phyloP scores from a whole-genome alignment of 2,797 vertebrate species.

The Taeniopygia guttata region DNA sequence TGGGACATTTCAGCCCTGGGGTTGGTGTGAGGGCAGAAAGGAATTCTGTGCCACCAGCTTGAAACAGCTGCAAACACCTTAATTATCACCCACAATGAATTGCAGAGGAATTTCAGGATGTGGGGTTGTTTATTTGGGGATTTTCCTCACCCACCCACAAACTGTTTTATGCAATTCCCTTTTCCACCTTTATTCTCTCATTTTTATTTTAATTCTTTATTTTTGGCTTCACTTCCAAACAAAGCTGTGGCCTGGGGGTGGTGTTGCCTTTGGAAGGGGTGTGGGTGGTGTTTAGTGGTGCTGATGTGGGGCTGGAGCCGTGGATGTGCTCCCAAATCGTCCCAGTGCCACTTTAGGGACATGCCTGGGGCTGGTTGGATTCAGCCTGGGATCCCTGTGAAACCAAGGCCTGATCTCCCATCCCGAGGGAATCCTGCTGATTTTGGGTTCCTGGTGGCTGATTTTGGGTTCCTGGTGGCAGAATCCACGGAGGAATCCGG shows the following conservation, averaged over 20 bases:
- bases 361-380: neutral
- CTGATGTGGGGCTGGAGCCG: slow-evolving; percentile 1
- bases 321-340: neutral
- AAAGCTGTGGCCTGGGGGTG: neutral
- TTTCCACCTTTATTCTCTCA: neutral
- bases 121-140: slow-evolving; percentile 12
- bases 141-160: slow-evolving; percentile 39
- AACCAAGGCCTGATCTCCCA: neutral
- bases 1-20: neutral
- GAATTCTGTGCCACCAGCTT: neutral
- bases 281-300: neutral
- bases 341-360: neutral
- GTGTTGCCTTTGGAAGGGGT: neutral
- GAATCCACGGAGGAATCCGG: neutral
- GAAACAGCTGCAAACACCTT: neutral
- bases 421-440: neutral
- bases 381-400: neutral
- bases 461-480: neutral
- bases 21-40: neutral
- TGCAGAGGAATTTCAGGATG: slow-evolving; percentile 15
- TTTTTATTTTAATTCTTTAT: neutral
- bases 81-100: slow-evolving; percentile 21
- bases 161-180: slow-evolving; percentile 21
- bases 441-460: neutral
- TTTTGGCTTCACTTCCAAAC: neutral